Conservation (phyloP, 2,797 vertebrate genomes). For the Bufotes viridis region DNA sequence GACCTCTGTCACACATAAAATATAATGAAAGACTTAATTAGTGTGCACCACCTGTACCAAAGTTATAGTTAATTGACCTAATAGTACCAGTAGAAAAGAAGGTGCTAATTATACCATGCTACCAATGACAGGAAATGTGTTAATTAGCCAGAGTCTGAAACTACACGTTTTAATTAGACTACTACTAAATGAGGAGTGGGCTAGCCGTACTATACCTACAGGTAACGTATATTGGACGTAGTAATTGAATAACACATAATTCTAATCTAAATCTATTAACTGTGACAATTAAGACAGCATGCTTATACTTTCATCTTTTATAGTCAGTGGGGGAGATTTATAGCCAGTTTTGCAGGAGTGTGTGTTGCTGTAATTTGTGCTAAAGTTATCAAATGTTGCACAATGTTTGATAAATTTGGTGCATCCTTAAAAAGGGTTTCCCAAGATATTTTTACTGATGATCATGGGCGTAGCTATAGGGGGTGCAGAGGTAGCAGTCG, state of each 20-base stretch:
- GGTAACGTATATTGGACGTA: conserved; percentile 38
- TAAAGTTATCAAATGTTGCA: too few species aligned
- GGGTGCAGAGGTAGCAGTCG: too few species aligned
- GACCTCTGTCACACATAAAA: neutral
- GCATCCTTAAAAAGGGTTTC: too few species aligned
- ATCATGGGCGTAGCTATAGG: too few species aligned
- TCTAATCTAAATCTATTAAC: conserved; percentile 3
- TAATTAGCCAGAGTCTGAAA: conserved; percentile 55
- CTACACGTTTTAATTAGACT: conserved; percentile 54
- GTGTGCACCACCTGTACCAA: conserved; percentile 58
- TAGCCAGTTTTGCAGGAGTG: neutral
- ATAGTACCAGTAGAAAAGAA: conserved; percentile 45
- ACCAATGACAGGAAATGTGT: conserved; percentile 55
- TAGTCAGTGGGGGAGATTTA: neutral
- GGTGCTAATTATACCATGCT: conserved; percentile 54
- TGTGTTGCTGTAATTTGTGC: too few species aligned
- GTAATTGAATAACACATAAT: conserved; percentile 35
- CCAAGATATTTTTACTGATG: too few species aligned
- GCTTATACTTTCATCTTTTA: neutral
- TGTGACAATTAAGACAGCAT: neutral
- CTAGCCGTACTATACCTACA: conserved; percentile 24
- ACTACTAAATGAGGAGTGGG: conserved; percentile 44
- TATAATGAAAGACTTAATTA: conserved; percentile 49
- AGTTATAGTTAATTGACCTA: conserved; percentile 58
- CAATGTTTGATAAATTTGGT: too few species aligned